These are phyloP conservation scores for Oceanodroma tethys DNA, from an alignment of 2,113 vertebrate genomes.

Conservation along the genomic window DNA sequence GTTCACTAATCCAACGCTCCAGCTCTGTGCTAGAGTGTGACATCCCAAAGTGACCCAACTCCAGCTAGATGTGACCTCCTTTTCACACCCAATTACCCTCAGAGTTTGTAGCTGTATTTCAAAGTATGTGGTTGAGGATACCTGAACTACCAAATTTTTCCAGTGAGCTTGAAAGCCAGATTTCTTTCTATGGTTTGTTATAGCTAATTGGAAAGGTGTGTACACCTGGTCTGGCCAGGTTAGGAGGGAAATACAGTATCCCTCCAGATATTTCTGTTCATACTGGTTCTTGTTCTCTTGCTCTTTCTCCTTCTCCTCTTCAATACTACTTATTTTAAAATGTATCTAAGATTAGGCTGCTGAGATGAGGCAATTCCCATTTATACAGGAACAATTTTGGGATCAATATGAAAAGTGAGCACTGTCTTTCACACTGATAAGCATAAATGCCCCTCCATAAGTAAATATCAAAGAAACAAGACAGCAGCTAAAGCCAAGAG, in stretches of 20 bases:
- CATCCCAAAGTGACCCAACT: not conserved
- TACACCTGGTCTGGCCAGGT: not conserved
- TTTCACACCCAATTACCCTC: not conserved
- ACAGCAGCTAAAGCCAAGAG: not conserved
- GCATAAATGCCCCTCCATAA: not conserved
- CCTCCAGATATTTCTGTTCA: not conserved
- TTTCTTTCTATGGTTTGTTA: not conserved
- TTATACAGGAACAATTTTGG: not conserved
- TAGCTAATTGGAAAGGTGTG: not conserved
- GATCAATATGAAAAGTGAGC: not conserved
- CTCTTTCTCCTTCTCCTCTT: not conserved
- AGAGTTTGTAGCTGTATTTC: not conserved
- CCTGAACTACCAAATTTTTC: not conserved
- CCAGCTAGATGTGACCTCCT: rapidly evolving
- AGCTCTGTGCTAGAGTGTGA: not conserved
- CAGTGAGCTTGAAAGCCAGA: not conserved
- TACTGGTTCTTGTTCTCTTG: not conserved
- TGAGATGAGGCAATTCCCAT: not conserved
- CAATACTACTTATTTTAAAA: not conserved
- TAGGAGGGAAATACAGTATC: not conserved
- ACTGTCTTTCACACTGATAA: not conserved
- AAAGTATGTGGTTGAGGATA: not conserved
- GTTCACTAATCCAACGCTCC: not conserved
- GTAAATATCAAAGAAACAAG: not conserved
- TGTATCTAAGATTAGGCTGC: not conserved